Evolutionary conservation across 2,888 invertebrate species (phyloP), one percentile per base, ranked within the genome.

Genomic region (Onchidella celtica): DNA sequence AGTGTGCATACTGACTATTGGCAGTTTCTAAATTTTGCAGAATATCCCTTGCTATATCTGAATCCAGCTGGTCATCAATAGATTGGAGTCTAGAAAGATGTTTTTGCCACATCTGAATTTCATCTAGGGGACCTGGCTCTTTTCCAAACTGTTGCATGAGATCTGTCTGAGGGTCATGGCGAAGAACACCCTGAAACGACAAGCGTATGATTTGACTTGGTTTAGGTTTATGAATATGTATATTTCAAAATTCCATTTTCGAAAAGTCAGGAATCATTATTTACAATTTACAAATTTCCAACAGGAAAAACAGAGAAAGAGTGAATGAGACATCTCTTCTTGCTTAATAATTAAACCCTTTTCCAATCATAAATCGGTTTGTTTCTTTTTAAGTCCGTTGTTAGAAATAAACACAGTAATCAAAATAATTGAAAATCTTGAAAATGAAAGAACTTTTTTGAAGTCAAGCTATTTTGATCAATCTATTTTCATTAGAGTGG

Each of bases 11-110:
- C 65, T 92, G 91, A 82, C 92, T 92, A 85, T 91, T 90, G 9
- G 92, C 92, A 75, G 91, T 90, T 66, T 93, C 91, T 72, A 93
- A 87, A 85, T 93, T 93, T 61, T 90, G 88, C 4, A 93, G 85
- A 38, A 93, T 93, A 85, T 93, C 92, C 66, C 88, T 88, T 38
- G 93, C 92, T 17, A 92, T 89, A 11, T 91, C 90, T 0, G 91
- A 91, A 76, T 91, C 92, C 32, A 93, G 86, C 88, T 93, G 93
- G 6, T 86, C 84, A 63, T 92, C 86, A 70, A 93, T 88, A 38
- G 92, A 93, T 55, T 90, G 88, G 21, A 93, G 87, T 57, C 91
- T 88, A 14, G 88, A 89, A 29, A 92, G 85, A 72, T 92, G 89
- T 36, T 87, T 87, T 78, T 91, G 88, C 93, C 93, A 93, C 86